Base-by-base conservation (phyloP, 2,113 vertebrate species). In the Lates calcarifer region DNA sequence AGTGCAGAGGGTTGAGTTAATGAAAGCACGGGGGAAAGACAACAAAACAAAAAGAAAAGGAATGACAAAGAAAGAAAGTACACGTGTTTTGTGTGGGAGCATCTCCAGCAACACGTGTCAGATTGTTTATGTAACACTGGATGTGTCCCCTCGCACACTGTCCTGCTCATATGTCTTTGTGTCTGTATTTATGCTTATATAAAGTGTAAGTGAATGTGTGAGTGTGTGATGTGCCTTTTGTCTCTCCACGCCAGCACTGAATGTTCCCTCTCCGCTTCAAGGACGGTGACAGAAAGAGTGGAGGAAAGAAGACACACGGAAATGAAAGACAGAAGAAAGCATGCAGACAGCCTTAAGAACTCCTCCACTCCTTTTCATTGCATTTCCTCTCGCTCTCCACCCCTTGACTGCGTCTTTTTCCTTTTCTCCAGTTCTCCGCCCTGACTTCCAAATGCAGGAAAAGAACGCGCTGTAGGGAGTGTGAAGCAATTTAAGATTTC, bases 191-290 rank as follows among this genome's bases (percentile, higher is more conserved):
- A 12, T 47, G 6, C 14, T 22, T n/a, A 45, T 69, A 26, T 65
- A 22, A 22, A 33, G 43, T 22, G 37, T n/a, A 17, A 3, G 22
- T 69, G 55, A 47, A 53, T 56, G 18, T 37, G 41, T 49, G 20
- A 14, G 66, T 53, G 73, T 53, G 75, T n/a, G 39, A 55, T 82
- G 61, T 5, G 57, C 55, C 51, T 80, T 82, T 86, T 86, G 71
- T 86, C 69, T 73, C 29, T 68, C 31, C 53, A 45, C 45, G 13
- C 18, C 45, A 35, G 77, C 43, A 58, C 69, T 80, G 60, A 82
- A 79, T 74, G 81, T 70, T 82, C 76, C 61, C 67, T 70, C 28
- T n/a, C 22, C 0, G 24, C 57, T 84, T 87, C 87, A 92, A 90
- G 85, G 89, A 89, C 71, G 0, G 41, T 18, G 61, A 74, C 69